These are phyloP conservation scores for Chymomyza costata DNA, from an alignment of 1,140 invertebrate species.

Conservation along the genomic window DNA sequence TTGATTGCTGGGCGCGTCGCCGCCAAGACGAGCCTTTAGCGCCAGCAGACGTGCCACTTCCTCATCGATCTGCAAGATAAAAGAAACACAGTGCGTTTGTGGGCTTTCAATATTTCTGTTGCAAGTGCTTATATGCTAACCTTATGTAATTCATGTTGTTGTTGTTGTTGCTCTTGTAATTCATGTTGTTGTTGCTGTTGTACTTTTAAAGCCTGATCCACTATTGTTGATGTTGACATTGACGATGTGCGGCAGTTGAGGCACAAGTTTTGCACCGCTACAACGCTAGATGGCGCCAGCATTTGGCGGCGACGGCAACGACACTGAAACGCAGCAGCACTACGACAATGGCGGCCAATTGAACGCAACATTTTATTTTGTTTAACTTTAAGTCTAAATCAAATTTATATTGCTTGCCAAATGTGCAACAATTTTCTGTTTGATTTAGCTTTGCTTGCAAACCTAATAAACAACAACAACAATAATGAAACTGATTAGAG, in stretches of 20 bases:
- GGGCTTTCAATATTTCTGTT: slow-evolving; percentile 10
- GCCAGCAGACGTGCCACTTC: slow-evolving; percentile 89
- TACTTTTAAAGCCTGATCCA: slow-evolving; percentile 36
- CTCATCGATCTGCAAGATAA: slow-evolving; percentile 81
- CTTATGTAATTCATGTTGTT: slow-evolving; percentile 68
- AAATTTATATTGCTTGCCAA: slow-evolving; percentile 2
- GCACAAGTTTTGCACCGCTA: slow-evolving; percentile 33
- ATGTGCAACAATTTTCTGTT: slow-evolving; percentile 45
- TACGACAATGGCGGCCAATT: slow-evolving; percentile 71
- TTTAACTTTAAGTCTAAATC: slow-evolving; percentile 7
- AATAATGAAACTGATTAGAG: slow-evolving; percentile 54
- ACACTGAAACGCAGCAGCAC: slow-evolving; percentile 69
- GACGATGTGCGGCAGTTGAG: slow-evolving; percentile 14
- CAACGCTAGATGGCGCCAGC: slow-evolving; percentile 48
- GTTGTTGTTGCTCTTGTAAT: slow-evolving; percentile 41
- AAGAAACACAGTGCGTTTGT: slow-evolving; percentile 16
- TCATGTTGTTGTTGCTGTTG: slow-evolving; percentile 45
- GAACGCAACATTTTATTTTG: slow-evolving; percentile 68
- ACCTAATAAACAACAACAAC: slow-evolving; percentile 73
- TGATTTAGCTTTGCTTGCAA: slow-evolving; percentile 31
- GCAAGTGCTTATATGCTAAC: slow-evolving; percentile 67
- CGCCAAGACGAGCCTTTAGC: slow-evolving; percentile 84
- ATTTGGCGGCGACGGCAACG: slow-evolving; percentile 32
- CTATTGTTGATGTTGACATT: slow-evolving; percentile 20
- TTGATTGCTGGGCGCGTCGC: slow-evolving; percentile 77